Percentiles rank a stretch among this genome's conserved stretches.
phyloP scores from a whole-genome alignment of 2,888 invertebrate genomes.

The Tenthredo distinguenda region DNA sequence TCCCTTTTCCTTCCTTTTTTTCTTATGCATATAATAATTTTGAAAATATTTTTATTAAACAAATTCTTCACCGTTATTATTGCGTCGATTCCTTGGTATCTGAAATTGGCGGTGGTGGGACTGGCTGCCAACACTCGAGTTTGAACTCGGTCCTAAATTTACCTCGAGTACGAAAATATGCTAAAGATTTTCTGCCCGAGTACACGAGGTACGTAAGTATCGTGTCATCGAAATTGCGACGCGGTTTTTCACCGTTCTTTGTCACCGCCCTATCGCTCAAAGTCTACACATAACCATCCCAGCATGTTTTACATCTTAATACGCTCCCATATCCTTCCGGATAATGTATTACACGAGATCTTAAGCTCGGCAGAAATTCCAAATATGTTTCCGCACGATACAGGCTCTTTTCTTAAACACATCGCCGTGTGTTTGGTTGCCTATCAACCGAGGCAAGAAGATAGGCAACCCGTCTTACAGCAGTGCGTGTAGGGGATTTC shows the following conservation, averaged over 20 bases:
- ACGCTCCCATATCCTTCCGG: neutral
- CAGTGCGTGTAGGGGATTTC: neutral
- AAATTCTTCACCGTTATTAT: neutral
- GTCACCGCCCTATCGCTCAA: neutral
- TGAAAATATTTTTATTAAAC: neutral
- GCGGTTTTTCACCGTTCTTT: conserved; percentile 1
- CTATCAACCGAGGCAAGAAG: neutral
- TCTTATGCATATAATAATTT: neutral
- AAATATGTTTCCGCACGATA: neutral
- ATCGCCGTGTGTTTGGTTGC: neutral
- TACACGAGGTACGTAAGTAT: neutral
- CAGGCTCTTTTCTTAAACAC: neutral
- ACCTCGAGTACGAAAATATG: conserved; percentile 20
- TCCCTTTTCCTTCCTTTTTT: neutral
- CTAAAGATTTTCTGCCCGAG: neutral
- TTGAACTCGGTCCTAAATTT: neutral
- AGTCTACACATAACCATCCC: neutral
- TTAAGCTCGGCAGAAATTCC: neutral
- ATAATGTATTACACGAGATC: neutral
- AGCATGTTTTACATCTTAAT: neutral
- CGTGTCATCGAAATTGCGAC: neutral
- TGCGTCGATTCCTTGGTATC: neutral
- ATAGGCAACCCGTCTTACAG: neutral
- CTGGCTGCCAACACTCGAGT: neutral
- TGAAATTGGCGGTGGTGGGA: neutral